Evolutionary conservation across 2,888 invertebrate genomes (phyloP).

Genomic region (Zaprionus lineosus): DNA sequence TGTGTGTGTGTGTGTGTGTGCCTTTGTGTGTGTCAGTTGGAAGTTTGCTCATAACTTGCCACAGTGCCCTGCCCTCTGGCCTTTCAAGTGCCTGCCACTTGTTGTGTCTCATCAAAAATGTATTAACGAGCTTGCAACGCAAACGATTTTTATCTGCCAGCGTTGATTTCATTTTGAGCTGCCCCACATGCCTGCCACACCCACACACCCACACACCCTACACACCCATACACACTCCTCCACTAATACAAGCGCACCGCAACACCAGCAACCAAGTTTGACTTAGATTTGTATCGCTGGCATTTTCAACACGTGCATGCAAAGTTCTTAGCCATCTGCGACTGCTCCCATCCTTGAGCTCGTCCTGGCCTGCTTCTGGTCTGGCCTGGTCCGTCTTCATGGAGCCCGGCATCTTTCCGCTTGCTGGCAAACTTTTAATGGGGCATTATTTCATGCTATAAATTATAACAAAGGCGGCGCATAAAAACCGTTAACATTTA

Average conservation of each 20-base stretch:
- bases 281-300: conserved; percentile 69
- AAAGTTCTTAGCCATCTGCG: conserved; percentile 66
- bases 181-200: conserved; percentile 33
- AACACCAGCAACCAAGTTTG: no score
- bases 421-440: conserved; percentile 73
- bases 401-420: conserved; percentile 35
- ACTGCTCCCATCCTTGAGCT: conserved; percentile 33
- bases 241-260: no score
- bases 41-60: conserved; percentile 73
- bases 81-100: conserved; percentile 68
- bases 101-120: conserved; percentile 81
- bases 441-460: conserved; percentile 75
- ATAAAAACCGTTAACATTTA: conserved; percentile 75
- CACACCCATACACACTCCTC: no score
- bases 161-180: conserved; percentile 78
- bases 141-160: conserved; percentile 76
- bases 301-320: conserved; percentile 75
- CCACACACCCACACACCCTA: not conserved
- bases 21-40: conserved; percentile 15
- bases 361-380: no score
- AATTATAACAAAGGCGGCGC: conserved; percentile 73
- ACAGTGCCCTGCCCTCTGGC: conserved; percentile 21
- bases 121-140: conserved; percentile 79
- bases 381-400: no score
- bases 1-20: conserved; percentile 3